phyloP scores from a whole-genome alignment of 2,113 vertebrate genomes.

The Silurus asotus region DNA sequence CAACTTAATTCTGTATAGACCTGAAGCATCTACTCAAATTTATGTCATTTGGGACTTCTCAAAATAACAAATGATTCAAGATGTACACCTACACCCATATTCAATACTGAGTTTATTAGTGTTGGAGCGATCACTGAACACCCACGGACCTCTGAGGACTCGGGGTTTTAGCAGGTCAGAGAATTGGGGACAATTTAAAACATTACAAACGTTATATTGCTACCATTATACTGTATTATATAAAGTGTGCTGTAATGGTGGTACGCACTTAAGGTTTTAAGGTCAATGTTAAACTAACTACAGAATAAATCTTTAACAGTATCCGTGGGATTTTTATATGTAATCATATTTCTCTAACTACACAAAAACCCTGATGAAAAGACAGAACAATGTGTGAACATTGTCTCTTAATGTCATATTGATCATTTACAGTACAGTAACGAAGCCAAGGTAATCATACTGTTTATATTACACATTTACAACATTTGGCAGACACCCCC shows the following conservation, averaged over 20 bases:
- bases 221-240: no score
- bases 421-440: neutral
- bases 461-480: neutral
- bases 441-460: neutral
- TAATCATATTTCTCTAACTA: neutral
- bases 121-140: neutral
- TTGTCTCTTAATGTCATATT: neutral
- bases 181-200: no score
- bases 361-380: neutral
- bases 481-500: neutral
- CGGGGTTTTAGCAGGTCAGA: neutral
- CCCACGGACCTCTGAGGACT: neutral
- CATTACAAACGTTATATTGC: no score
- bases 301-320: neutral
- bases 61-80: neutral
- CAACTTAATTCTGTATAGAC: neutral
- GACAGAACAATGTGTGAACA: neutral
- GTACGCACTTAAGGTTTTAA: neutral
- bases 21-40: neutral
- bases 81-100: neutral
- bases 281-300: neutral
- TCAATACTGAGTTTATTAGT: neutral
- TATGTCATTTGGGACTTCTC: neutral
- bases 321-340: neutral
- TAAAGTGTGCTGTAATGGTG: neutral